Conservation (phyloP, 2,113 vertebrate species). For the Coptodon rendalli region DNA sequence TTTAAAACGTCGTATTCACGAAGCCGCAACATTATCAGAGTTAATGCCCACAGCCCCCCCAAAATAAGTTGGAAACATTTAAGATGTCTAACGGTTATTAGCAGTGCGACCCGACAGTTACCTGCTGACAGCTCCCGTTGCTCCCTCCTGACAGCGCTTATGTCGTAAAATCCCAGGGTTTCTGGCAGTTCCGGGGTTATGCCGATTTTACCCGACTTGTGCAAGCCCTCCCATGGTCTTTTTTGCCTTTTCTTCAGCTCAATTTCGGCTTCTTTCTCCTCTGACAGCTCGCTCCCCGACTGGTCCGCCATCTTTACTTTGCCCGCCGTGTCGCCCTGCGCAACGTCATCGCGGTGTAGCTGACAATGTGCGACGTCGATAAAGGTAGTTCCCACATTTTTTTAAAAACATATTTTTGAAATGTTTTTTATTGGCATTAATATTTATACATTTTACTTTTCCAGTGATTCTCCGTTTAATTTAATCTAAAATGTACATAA, state of each 20-base stretch:
- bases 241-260: slow-evolving; percentile 39
- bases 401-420: neutral
- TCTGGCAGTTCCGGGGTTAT: slow-evolving; percentile 51
- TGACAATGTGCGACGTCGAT: neutral
- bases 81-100: neutral
- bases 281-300: slow-evolving; percentile 51
- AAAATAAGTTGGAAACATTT: neutral
- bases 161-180: slow-evolving; percentile 72
- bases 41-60: neutral
- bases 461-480: neutral
- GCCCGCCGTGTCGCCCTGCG: slow-evolving; percentile 1
- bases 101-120: slow-evolving; percentile 16
- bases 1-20: rapidly evolving
- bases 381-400: neutral
- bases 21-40: too few relatives aligned
- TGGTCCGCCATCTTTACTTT: slow-evolving; percentile 74
- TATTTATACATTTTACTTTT: neutral
- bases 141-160: slow-evolving; percentile 49
- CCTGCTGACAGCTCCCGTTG: slow-evolving; percentile 64
- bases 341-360: neutral
- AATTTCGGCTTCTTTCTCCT: slow-evolving; percentile 57
- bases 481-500: neutral
- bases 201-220: slow-evolving; percentile 20
- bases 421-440: neutral
- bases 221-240: slow-evolving; percentile 21